Conservation (phyloP, 2,888 invertebrate genomes). For the Drosophila melanosoma region DNA sequence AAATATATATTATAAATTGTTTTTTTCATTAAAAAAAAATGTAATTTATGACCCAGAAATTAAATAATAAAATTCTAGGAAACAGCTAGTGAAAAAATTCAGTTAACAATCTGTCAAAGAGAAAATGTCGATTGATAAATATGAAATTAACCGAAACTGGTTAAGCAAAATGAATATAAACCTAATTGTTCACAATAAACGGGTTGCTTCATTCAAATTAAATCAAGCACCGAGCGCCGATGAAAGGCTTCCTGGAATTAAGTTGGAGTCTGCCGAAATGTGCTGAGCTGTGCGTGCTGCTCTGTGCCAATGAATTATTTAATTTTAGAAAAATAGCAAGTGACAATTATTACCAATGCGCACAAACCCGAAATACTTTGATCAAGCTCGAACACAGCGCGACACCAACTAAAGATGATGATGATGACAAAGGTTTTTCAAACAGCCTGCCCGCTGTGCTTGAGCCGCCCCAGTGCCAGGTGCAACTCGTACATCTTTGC, state of each 20-base stretch:
- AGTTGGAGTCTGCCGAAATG: slow-evolving; percentile 23
- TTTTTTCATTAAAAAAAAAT: background rate
- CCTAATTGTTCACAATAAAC: background rate
- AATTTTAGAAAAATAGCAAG: slow-evolving; percentile 64
- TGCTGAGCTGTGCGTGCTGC: background rate
- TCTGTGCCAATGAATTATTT: slow-evolving; percentile 40
- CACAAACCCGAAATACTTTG: slow-evolving; percentile 61
- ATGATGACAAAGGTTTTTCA: slow-evolving; percentile 3
- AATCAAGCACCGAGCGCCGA: slow-evolving; percentile 54
- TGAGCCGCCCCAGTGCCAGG: slow-evolving; percentile 34
- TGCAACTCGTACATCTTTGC: slow-evolving; percentile 49
- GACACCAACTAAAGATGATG: slow-evolving; percentile 12
- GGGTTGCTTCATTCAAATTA: slow-evolving; percentile 47
- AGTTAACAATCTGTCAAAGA: background rate
- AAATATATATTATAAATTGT: background rate
- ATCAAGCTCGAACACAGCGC: slow-evolving; percentile 50
- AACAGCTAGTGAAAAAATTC: background rate
- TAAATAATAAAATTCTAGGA: background rate
- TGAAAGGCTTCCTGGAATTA: slow-evolving; percentile 36
- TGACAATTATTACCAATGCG: slow-evolving; percentile 57
- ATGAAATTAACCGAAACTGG: background rate
- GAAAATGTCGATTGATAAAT: background rate
- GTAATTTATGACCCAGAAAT: too few species aligned
- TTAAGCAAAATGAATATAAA: background rate
- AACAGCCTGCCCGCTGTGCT: background rate